Percentiles rank a stretch among this genome's conserved stretches.
These are phyloP conservation scores for Meiosimyza platycephala DNA, from an alignment of 2,888 invertebrate genomes.

Conservation along the genomic window DNA sequence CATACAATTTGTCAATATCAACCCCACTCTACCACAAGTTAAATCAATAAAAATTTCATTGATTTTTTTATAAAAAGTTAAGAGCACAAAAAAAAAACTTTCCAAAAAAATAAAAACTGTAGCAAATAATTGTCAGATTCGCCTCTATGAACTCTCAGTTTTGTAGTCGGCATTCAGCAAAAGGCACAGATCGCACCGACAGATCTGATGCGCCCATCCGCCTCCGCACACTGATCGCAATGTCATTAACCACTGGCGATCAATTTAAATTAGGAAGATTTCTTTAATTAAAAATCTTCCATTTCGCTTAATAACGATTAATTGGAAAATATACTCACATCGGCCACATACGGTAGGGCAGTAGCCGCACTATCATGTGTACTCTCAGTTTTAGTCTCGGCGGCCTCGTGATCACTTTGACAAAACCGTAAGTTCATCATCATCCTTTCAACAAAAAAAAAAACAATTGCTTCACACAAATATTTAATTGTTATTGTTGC, in stretches of 20 bases:
- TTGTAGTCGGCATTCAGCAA: conserved; percentile 21
- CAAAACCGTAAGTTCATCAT: conserved; percentile 14
- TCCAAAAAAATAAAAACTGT: background rate
- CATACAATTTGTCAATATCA: no score
- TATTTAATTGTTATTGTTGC: conserved; percentile 25
- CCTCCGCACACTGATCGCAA: conserved; percentile 31
- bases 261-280: conserved; percentile 48
- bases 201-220: background rate
- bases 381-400: conserved; percentile 30
- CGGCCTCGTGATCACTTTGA: conserved; percentile 31
- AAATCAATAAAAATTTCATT: conserved; percentile 34
- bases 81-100: background rate
- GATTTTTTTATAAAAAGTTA: background rate
- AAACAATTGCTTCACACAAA: conserved; percentile 7
- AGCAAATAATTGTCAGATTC: conserved; percentile 6
- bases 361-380: background rate
- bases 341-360: conserved; percentile 3
- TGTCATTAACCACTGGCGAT: conserved; percentile 43
- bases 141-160: conserved; percentile 27
- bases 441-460: conserved; percentile 28
- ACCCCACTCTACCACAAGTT: background rate
- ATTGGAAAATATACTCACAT: conserved; percentile 35
- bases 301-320: conserved; percentile 46
- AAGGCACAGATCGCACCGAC: conserved; percentile 4
- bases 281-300: conserved; percentile 48